Percentiles rank a stretch among this genome's conserved stretches.
phyloP scores from a whole-genome alignment of 1,140 invertebrate genomes.

The Musca domestica region DNA sequence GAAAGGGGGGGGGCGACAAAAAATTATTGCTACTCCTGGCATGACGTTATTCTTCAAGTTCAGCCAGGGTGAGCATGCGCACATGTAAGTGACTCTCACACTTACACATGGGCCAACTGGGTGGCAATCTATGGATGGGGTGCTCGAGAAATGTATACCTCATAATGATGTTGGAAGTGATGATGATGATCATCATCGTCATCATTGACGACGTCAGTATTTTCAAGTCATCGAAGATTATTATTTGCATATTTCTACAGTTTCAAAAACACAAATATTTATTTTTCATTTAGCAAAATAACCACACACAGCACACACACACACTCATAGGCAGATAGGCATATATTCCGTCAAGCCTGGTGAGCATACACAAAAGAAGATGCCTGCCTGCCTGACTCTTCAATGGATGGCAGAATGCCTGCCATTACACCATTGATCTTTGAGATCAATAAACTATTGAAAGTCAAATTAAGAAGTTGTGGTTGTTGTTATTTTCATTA shows the following conservation, averaged over 20 bases:
- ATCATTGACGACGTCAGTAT: no score
- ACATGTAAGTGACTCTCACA: no score
- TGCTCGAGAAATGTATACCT: no score
- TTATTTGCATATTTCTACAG: slow-evolving; percentile 21
- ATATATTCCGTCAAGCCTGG: no score
- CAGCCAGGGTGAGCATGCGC: no score
- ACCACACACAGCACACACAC: background rate
- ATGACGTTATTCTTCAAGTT: no score
- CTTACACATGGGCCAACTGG: no score
- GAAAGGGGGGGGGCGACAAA: no score
- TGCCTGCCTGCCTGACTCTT: background rate
- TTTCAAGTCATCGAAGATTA: background rate
- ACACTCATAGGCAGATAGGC: background rate
- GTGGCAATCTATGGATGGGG: no score
- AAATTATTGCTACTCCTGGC: no score
- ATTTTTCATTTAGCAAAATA: slow-evolving; percentile 22
- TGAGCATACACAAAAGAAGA: background rate
- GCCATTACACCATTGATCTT: background rate
- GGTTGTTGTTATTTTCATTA: background rate
- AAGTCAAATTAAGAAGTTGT: background rate
- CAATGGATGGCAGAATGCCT: background rate
- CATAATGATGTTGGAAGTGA: no score
- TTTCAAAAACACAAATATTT: slow-evolving; percentile 17
- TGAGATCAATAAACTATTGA: slow-evolving; percentile 13
- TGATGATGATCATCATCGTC: no score